Evolutionary conservation across 2,113 vertebrate species (phyloP).

Genomic region (Trogon melanurus): DNA sequence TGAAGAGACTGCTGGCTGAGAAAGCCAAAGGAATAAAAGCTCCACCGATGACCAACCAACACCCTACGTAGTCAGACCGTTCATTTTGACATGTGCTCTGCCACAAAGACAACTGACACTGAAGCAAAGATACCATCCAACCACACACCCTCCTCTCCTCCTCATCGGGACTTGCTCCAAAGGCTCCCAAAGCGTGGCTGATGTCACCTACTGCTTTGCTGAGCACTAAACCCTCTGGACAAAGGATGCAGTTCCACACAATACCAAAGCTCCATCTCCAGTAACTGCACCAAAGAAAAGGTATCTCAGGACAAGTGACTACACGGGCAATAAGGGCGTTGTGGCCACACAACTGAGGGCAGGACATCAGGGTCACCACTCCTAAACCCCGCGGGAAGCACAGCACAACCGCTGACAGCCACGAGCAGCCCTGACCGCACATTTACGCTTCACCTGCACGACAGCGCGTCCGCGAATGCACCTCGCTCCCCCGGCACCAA

Average conservation of each 20-base stretch:
- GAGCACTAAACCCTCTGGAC: not conserved
- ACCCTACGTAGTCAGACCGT: not conserved
- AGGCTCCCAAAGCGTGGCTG: not conserved
- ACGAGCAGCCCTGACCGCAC: not conserved
- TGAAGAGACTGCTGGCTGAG: not conserved
- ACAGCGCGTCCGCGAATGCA: not conserved
- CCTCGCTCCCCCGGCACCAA: not conserved
- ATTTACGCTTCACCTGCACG: not conserved
- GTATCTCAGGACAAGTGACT: not conserved
- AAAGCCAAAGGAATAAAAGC: not conserved
- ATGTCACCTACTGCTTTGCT: not conserved
- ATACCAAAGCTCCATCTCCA: not conserved
- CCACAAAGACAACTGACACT: not conserved
- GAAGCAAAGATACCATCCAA: not conserved
- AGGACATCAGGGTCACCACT: not conserved
- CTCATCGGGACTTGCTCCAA: not conserved
- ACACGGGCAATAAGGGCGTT: not conserved
- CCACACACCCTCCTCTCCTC: not conserved
- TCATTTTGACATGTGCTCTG: not conserved
- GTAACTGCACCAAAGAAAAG: not conserved
- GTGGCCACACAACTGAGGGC: rapidly evolving
- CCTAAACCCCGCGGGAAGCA: not conserved
- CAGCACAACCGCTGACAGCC: not conserved
- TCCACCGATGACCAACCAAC: not conserved
- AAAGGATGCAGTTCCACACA: not conserved